These are phyloP conservation scores for Limnephilus auricula DNA, from an alignment of 2,888 invertebrate genomes.

Conservation along the genomic window DNA sequence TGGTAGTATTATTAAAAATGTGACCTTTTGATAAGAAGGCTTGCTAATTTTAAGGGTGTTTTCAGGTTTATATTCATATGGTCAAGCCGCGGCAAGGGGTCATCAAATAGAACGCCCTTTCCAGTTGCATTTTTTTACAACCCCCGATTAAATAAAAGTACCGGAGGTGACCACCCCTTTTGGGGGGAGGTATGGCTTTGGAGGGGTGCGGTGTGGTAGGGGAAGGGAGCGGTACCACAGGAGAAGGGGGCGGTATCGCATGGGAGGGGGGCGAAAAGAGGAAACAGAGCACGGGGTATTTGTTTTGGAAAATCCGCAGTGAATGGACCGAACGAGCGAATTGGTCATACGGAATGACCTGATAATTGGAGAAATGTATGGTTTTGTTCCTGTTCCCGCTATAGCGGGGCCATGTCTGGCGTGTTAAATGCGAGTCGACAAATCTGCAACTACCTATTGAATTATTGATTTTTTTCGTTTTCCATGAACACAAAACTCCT, in stretches of 20 bases:
- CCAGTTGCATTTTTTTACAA: slow-evolving; percentile 19
- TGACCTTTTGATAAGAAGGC: not conserved
- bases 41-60: not conserved
- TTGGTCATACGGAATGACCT: slow-evolving; percentile 17
- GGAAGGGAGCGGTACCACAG: not conserved
- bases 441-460: not conserved
- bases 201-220: not conserved
- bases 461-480: not conserved
- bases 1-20: not conserved
- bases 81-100: slow-evolving; percentile 38
- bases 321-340: slow-evolving; percentile 16
- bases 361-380: slow-evolving; percentile 41
- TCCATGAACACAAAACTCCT: no score
- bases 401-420: not conserved
- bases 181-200: not conserved
- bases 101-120: slow-evolving; percentile 41
- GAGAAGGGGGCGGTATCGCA: not conserved
- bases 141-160: slow-evolving; percentile 35
- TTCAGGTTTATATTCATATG: slow-evolving; percentile 28
- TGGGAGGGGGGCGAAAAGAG: not conserved
- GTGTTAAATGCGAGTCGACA: not conserved
- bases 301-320: not conserved
- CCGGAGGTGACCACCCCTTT: not conserved
- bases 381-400: slow-evolving; percentile 2
- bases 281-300: not conserved